Percentiles rank a stretch among this genome's conserved stretches.
These are phyloP conservation scores for Andrena chrysosceles DNA, from an alignment of 2,888 invertebrate species.

Conservation along the genomic window DNA sequence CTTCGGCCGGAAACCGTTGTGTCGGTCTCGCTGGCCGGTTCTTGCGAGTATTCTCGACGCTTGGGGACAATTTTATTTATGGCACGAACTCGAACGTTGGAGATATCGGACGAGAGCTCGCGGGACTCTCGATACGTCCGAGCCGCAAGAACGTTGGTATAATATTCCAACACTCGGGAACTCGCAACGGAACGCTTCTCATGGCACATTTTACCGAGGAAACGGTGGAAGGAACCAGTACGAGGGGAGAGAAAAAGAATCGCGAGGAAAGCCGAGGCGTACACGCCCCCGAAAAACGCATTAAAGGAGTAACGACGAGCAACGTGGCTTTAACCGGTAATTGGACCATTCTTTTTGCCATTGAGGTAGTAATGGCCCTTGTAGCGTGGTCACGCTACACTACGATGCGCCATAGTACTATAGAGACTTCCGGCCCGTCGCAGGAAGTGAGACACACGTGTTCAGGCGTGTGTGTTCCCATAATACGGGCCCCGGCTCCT, in stretches of 20 bases:
- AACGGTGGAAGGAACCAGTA: neutral
- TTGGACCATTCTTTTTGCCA: slow-evolving; percentile 79
- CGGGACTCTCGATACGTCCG: neutral
- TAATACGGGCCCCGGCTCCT: slow-evolving; percentile 73
- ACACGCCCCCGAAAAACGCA: slow-evolving; percentile 47
- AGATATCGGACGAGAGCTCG: neutral
- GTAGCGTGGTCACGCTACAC: slow-evolving; percentile 82
- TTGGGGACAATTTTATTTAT: slow-evolving; percentile 33
- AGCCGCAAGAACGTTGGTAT: neutral
- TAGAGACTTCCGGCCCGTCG: slow-evolving; percentile 83
- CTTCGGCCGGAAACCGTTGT: slow-evolving; percentile 55
- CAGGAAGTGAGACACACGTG: slow-evolving; percentile 84
- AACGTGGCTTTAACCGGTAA: slow-evolving; percentile 75
- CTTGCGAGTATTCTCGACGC: slow-evolving; percentile 18
- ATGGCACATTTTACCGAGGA: neutral
- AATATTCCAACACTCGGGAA: neutral
- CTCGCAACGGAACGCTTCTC: neutral
- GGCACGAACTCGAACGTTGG: slow-evolving; percentile 9
- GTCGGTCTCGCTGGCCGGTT: slow-evolving; percentile 44
- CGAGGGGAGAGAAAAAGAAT: neutral
- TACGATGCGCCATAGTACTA: slow-evolving; percentile 82
- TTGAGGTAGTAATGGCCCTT: slow-evolving; percentile 81
- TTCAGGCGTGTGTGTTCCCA: slow-evolving; percentile 81
- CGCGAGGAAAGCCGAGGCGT: slow-evolving; percentile 11
- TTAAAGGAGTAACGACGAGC: slow-evolving; percentile 62